Conservation (phyloP, 1,140 invertebrate genomes). For the Papilio helenus region DNA sequence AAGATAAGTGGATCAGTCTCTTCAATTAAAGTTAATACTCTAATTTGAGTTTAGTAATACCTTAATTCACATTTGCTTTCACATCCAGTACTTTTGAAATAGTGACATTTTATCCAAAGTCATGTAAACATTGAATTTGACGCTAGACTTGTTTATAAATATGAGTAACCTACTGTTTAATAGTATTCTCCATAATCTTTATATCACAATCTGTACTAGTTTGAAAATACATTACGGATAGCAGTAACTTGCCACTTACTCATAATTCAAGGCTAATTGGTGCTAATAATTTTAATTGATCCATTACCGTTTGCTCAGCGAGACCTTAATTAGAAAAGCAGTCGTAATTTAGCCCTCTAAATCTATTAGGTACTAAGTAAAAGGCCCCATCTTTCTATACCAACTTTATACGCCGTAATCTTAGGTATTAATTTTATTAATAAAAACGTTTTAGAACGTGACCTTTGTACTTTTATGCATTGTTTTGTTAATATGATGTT, state of each 20-base stretch:
- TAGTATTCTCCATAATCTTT: neutral
- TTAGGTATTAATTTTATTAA: too few species aligned
- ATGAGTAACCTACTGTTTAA: neutral
- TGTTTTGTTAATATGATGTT: too few species aligned
- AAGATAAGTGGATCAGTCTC: neutral
- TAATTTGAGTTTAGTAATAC: too few species aligned
- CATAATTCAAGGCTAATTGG: conserved; percentile 23
- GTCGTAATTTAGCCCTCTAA: neutral
- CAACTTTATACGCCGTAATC: neutral
- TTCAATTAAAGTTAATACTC: too few species aligned
- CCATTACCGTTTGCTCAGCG: conserved; percentile 9
- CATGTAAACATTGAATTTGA: neutral
- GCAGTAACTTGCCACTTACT: neutral
- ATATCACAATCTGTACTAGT: neutral
- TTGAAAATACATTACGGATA: neutral
- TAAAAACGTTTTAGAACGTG: too few species aligned
- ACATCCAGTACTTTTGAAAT: too few species aligned
- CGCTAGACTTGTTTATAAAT: neutral
- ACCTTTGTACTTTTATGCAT: too few species aligned
- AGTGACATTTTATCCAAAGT: too few species aligned
- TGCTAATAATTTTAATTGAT: conserved; percentile 22
- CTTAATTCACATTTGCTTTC: too few species aligned
- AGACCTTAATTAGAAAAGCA: conserved; percentile 10
- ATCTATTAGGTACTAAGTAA: neutral
- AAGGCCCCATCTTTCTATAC: neutral